Conservation (phyloP, 2,888 invertebrate genomes). For the Tetragnatha montana region DNA sequence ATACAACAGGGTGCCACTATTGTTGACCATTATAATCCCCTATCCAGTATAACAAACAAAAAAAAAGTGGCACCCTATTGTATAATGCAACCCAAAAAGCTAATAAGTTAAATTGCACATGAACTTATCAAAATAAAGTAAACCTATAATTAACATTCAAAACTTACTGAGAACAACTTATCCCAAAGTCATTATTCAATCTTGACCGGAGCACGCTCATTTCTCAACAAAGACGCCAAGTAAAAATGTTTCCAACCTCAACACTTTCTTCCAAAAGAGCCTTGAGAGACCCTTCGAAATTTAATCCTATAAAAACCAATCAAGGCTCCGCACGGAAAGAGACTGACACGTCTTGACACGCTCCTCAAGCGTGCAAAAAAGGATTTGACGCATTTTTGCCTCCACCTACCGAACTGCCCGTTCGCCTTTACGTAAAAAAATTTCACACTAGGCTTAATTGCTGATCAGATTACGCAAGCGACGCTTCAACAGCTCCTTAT, state of each 20-base stretch:
- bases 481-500: not conserved
- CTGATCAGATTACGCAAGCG: not conserved
- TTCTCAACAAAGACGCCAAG: too few species aligned
- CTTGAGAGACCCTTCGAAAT: not conserved
- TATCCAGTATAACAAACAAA: too few species aligned
- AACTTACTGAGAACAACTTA: too few species aligned
- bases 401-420: not conserved
- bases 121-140: too few species aligned
- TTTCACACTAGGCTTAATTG: not conserved
- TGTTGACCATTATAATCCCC: too few species aligned
- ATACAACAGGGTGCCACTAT: too few species aligned
- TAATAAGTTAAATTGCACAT: too few species aligned
- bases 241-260: not conserved
- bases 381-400: not conserved
- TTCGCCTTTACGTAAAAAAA: not conserved
- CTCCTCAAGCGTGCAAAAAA: not conserved
- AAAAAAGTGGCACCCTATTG: too few species aligned
- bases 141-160: too few species aligned
- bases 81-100: too few species aligned
- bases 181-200: too few species aligned
- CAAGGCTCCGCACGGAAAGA: not conserved
- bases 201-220: too few species aligned
- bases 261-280: not conserved
- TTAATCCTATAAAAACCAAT: not conserved
- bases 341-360: not conserved